Base-by-base conservation (phyloP, 1,140 invertebrate species). In the Holcopasites calliopsidis region DNA sequence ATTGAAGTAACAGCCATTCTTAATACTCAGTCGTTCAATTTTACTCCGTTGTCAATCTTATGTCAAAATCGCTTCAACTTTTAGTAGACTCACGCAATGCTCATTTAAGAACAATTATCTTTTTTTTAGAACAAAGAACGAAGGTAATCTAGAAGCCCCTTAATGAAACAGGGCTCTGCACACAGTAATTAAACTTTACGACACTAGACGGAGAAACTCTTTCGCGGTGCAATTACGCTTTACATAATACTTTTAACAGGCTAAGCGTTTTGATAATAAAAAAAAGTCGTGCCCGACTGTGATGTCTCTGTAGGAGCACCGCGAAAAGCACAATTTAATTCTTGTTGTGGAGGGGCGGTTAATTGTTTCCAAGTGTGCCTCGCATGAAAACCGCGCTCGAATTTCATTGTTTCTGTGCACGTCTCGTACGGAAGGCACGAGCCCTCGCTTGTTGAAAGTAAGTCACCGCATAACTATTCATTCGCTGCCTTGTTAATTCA, bases 351-450 rank as follows among this genome's bases (percentile, higher is more conserved):
- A 68, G 52, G 11, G 23, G 42, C 44, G 52, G 64, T 69, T 80
- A 80, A 80, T 81, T 80, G 71, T 81, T 81, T 80, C 58, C 13
- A 55, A 52, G 77, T 80, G 70, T 60, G 40, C 26, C 49, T 47
- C 11, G 31, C 47, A 57, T 35, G 78, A 81, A 55, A 81, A 76
- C 42, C 40, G 35, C 44, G 54, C 52, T 47, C n/a, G 50, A 54
- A 71, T 40, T 47, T 80, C 76, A 81, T 80, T 60, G 62, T 81
- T 79, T 80, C 60, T 52, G 50, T 42, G 62, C 64, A 40, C 35
- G 70, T 80, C 49, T 80, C 71, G 64, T 42, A 40, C 18, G 64
- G 33, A 50, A 70, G 42, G 26, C 31, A 23, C 42, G 31, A 11
- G 4, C 21, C 5, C 18, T 23, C n/a, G n/a, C 33, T 21, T 26